Evolutionary conservation across 1,140 invertebrate genomes (phyloP), one percentile per base, ranked within the genome.

Genomic region (Coptotermes formosanus): DNA sequence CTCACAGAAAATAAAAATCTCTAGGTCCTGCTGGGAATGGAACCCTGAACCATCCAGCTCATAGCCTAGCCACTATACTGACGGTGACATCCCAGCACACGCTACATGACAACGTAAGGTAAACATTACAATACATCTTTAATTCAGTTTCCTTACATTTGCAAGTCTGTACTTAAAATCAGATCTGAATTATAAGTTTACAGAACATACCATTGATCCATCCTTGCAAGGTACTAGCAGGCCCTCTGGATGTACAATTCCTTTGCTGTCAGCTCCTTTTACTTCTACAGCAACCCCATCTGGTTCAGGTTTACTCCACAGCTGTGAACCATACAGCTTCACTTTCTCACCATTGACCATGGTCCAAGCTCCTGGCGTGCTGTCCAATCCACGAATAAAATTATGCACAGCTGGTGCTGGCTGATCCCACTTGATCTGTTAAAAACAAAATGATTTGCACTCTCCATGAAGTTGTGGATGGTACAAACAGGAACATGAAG

Each of bases 351-450:
- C 91, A 85, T 95, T 93, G 2, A 99, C 91, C 0, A 92, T 90
- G 1, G 96, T 95, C 92, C 96, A 96, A 0, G 98, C 98, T 4
- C 98, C 98, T 0, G 98, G 98, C 1, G 96, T 95, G 82, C 97
- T 98, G 89, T 99, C 98, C 89, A 98, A 92, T 4, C 97, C 98
- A 69, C 98, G 92, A 86, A 99, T 97, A 89, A 99, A 99, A 91
- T 99, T 97, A 90, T 99, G 98, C 14, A 99, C 91, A 87, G 93
- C 90, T 85, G 93, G 75, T 25, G 95, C 93, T 44, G 92, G 90
- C 91, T 96, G 94, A 0, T 92, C 91, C 93, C 95, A 97, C 87
- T 97, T 93, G 82, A 98, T 94, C 94, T 96, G 87, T 85, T 89
- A 86, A 16, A 55, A 55, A 21, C 14, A 55, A 19, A 55, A 55